Base-by-base conservation (phyloP, 2,113 vertebrate species). In the Perognathus longimembris region DNA sequence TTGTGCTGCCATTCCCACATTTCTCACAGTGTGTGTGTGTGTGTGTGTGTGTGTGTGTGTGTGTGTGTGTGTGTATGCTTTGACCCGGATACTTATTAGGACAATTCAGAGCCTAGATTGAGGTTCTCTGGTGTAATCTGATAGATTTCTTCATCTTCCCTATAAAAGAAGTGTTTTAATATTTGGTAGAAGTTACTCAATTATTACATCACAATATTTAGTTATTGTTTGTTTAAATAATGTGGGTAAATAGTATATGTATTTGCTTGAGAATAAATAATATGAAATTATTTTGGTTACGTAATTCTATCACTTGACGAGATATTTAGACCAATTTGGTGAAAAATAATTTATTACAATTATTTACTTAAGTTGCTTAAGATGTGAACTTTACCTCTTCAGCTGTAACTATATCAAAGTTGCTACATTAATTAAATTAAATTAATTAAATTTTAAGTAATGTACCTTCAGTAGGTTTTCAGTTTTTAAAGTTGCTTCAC, bases 281-380 rank as follows among this genome's bases (percentile, higher is more conserved):
- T 69, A 59, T 54, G 14, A 79, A 73, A 88, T 6, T 34, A 0
- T 85, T 66, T 92, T 93, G 69, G 32, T n/a, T 83, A 67, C 76
- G 22, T 79, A 28, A 61, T 78, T 2, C 18, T 63, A 15, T 74
- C 8, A 50, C 69, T 89, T 77, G 64, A 22, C 24, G 74, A 75
- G 74, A 61, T 84, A n/a, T n/a, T n/a, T n/a, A 91, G 78, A 54
- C 7, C 32, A 86, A 2, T 76, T 93, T 94, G 64, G 11, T 28
- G 81, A 75, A 87, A 74, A 59, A 71, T 32, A 73, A 87, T 83
- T 74, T 67, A 66, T 50, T 93, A 9, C 45, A 85, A 30, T 82
- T 90, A 50, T 91, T 92, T n/a, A n/a, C n/a, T 57, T 92, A 86
- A 84, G 20, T 77, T 38, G 85, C 18, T 91, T 90, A 64, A 78